A percentile compares a stretch with the other conserved stretches of the same genome.
These are phyloP conservation scores for Pollenia amentaria DNA, from an alignment of 2,888 invertebrate genomes.

Conservation along the genomic window DNA sequence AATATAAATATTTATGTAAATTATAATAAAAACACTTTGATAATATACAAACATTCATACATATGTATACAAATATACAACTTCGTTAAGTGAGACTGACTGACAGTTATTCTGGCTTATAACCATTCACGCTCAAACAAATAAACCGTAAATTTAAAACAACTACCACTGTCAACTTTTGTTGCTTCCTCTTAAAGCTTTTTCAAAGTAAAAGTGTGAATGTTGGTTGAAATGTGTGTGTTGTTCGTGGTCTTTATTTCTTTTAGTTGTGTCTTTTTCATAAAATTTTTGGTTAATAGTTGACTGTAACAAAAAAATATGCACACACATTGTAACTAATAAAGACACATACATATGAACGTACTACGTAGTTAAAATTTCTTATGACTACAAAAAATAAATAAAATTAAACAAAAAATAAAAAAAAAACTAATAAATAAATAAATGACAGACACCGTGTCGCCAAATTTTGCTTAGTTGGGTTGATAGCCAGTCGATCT, in stretches of 20 bases:
- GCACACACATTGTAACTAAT: not conserved
- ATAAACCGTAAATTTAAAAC: conserved; percentile 10
- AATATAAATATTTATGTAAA: conserved; percentile 10
- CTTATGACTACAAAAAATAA: not conserved
- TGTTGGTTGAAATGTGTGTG: not conserved
- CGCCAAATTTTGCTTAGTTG: not conserved
- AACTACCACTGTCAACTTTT: not conserved
- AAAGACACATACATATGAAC: not conserved
- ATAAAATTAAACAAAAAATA: not conserved
- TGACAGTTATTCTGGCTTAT: not conserved
- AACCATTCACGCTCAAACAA: not conserved
- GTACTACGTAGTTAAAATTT: conserved; percentile 4
- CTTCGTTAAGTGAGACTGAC: too few relatives aligned
- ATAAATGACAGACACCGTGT: conserved; percentile 38
- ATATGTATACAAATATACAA: not conserved
- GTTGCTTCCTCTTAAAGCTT: conserved; percentile 1
- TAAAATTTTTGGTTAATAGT: conserved; percentile 16
- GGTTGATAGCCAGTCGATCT: not conserved
- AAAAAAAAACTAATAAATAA: conserved; percentile 1
- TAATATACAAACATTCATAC: not conserved
- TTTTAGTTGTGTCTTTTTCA: not conserved
- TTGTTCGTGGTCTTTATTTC: not conserved
- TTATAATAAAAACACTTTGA: not conserved
- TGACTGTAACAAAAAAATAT: conserved; percentile 15
- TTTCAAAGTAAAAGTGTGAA: too few relatives aligned